Evolutionary conservation across 2,113 vertebrate species (phyloP).

Genomic region (Nansenia antarctica): DNA sequence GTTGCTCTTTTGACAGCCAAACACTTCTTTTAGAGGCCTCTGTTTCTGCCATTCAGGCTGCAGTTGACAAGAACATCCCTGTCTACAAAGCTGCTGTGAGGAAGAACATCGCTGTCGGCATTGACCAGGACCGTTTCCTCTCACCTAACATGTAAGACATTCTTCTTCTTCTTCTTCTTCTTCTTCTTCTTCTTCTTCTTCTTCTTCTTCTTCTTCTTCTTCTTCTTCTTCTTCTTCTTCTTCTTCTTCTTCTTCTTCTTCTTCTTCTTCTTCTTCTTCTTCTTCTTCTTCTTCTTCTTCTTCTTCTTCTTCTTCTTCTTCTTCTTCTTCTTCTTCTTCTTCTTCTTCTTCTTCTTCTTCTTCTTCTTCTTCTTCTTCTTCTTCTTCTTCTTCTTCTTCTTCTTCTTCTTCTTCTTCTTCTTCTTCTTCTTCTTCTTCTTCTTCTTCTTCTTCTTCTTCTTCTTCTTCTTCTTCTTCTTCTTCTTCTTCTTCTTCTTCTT

Average conservation of each 20-base stretch:
- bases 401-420: background rate
- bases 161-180: background rate
- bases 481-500: too few relatives aligned
- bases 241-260: background rate
- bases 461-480: too few relatives aligned
- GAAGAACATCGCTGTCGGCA: conserved; percentile 79
- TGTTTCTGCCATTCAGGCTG: conserved; percentile 67
- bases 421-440: background rate
- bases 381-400: background rate
- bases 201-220: background rate
- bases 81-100: conserved; percentile 88
- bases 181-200: background rate
- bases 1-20: background rate
- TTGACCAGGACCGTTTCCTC: conserved; percentile 87
- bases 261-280: background rate
- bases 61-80: conserved; percentile 84
- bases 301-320: background rate
- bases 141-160: conserved; percentile 84
- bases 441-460: too few relatives aligned
- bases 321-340: background rate
- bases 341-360: background rate
- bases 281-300: background rate
- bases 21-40: background rate
- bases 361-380: background rate
- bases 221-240: background rate